Base-by-base conservation (phyloP, 2,888 invertebrate genomes). In the Panzeria rudis region DNA sequence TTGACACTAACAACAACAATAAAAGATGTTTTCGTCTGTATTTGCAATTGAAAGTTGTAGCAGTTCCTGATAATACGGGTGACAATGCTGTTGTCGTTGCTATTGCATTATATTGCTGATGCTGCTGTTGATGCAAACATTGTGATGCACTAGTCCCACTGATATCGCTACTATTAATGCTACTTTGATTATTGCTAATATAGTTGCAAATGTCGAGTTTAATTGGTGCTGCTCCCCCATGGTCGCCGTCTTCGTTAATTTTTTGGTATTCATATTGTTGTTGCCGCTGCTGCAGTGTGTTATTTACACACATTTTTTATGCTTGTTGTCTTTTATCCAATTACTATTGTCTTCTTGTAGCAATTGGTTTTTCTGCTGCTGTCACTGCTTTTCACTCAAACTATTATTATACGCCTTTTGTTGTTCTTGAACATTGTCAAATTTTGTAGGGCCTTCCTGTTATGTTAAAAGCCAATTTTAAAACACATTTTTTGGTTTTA, bases 11-110 rank as follows among this genome's bases (percentile, higher is more conserved):
- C 75, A 91, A 73, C 72, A 90, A 85, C 82, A 91, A 82, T 71
- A 90, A 85, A 83, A 91, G 73, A 88, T 90, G 90, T 92, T 92
- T 92, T 89, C 92, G 91, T 87, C 92, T 90, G 88, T 92, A 92
- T 88, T 92, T 92, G 29, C 91, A 91, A 88, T 92, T 92, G 81
- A 91, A 92, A 86, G 90, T 89, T 84, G 89, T 87, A 88, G 83
- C 25, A 64, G 56, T 35, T 25, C 56, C 11, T 52, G 50, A 38
- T 11, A 91, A 92, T 25, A 64, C 29, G 81, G 89, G 87, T 87
- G 84, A 92, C 86, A 20, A 23, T 15, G 23, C 17, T n/a, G 44
- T 54, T 54, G 73, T 72, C 13, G 76, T 69, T 56, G 69, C 35
- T 50, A 35, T 64, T 61, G 52, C 47, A 56, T 75, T 73, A 78